Evolutionary conservation across 2,113 vertebrate genomes (phyloP), one percentile per base, ranked within the genome.

Genomic region (Nettapus auritus): DNA sequence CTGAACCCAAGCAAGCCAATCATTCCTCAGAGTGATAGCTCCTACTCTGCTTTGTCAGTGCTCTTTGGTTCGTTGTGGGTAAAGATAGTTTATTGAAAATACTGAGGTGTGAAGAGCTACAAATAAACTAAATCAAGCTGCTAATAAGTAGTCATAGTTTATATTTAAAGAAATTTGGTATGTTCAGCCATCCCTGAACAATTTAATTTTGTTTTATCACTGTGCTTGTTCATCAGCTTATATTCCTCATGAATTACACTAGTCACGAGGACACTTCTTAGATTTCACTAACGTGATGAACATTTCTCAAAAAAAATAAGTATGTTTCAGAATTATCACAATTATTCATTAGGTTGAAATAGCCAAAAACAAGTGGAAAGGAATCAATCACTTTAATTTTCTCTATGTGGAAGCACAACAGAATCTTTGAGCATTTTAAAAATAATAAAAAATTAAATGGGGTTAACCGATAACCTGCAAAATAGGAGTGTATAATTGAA

Each of bases 51-150:
- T 7, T 75, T 84, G 80, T 66, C 20, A 63, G 26, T 64, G 42
- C 31, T 94, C 48, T 79, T 52, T 8, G 8, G 26, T 64, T 82
- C 20, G 0, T 44, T 66, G 31, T 82, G 48, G 48, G 20, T 87
- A 78, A 82, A 92, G 74, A 81, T 82, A 53, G 8, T 67, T 70
- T 86, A 59, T 59, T 94, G 79, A 89, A 96, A 96, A 95, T 67
- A 71, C 19, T 29, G 33, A 90, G 36, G 38, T 88, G 36, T 88
- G 36, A 55, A 82, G 73, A 88, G 25, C 33, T 84, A 91, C 91
- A n/a, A 69, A 83, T 42, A 88, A 85, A 70, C 52, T 86, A 34
- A 64, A 68, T 80, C 78, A 93, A 93, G 56, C 33, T 92, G 86
- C 63, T 82, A 82, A 56, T 55, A 70, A 93, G 26, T 60, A 83